Conservation (phyloP, 2,888 invertebrate species). For the Athalia circularis region DNA sequence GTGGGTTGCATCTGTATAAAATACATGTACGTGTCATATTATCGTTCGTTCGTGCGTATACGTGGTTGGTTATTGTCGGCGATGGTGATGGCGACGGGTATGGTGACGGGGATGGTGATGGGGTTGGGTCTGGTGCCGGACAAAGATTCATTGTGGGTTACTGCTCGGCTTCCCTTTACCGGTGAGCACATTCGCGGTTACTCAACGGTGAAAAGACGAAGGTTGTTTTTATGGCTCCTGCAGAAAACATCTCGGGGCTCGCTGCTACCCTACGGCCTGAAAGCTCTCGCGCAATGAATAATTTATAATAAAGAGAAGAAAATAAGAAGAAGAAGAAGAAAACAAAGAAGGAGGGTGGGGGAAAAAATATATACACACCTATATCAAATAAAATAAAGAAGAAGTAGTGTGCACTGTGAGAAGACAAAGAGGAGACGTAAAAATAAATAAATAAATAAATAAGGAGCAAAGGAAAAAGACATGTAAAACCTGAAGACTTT, state of each 20-base stretch:
- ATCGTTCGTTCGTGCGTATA: too few relatives aligned
- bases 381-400: neutral
- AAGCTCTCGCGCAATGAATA: constrained; percentile 45
- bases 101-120: constrained; percentile 17
- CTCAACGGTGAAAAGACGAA: constrained; percentile 56
- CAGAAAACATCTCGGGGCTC: constrained; percentile 41
- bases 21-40: too few relatives aligned
- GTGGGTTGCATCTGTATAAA: too few relatives aligned
- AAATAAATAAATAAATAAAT: too few relatives aligned
- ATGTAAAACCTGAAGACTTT: too few relatives aligned
- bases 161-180: constrained; percentile 42
- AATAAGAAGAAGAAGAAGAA: neutral
- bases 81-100: neutral
- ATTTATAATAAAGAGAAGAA: constrained; percentile 28
- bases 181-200: constrained; percentile 59
- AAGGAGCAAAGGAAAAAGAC: too few relatives aligned
- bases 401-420: too few relatives aligned
- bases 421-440: too few relatives aligned
- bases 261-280: constrained; percentile 21
- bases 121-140: constrained; percentile 38
- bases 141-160: constrained; percentile 47
- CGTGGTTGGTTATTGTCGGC: constrained; percentile 8
- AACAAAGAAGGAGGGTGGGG: neutral
- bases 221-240: constrained; percentile 44
- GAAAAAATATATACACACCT: neutral